These are phyloP conservation scores for Danio tinwini DNA, from an alignment of 2,797 vertebrate species.

Conservation along the genomic window DNA sequence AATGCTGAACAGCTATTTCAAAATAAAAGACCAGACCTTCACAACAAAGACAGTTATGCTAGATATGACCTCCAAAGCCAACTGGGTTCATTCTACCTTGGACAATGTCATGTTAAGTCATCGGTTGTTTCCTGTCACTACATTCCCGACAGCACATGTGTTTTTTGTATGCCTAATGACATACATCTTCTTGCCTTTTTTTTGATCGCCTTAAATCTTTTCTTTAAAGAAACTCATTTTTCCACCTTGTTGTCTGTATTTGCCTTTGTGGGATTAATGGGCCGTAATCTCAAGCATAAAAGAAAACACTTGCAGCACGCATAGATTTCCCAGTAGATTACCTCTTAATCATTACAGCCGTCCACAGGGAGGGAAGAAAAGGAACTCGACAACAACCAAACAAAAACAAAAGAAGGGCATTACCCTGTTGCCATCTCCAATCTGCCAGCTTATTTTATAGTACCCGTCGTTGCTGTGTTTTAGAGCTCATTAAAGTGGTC, in stretches of 20 bases:
- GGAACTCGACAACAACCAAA: conserved; percentile 63
- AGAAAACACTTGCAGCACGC: conserved; percentile 60
- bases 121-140: conserved; percentile 13
- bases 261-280: conserved; percentile 58
- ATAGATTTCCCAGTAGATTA: conserved; percentile 66
- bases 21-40: conserved; percentile 6
- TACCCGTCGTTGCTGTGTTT: conserved; percentile 58
- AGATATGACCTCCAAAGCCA: neutral
- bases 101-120: conserved; percentile 8
- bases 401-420: conserved; percentile 64
- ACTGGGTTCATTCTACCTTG: conserved; percentile 6
- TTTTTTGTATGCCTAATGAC: conserved; percentile 7
- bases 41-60: neutral
- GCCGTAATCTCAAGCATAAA: conserved; percentile 57
- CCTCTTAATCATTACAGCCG: conserved; percentile 65
- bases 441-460: conserved; percentile 63
- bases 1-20: neutral
- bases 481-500: conserved; percentile 59
- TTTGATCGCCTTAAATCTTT: conserved; percentile 17
- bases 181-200: conserved; percentile 1
- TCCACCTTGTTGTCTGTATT: conserved; percentile 52
- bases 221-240: conserved; percentile 34
- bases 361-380: conserved; percentile 63
- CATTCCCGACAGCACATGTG: conserved; percentile 12
- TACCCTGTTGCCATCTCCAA: conserved; percentile 63